phyloP scores from a whole-genome alignment of 2,888 invertebrate genomes.

The Harpagoxenus sublaevis region DNA sequence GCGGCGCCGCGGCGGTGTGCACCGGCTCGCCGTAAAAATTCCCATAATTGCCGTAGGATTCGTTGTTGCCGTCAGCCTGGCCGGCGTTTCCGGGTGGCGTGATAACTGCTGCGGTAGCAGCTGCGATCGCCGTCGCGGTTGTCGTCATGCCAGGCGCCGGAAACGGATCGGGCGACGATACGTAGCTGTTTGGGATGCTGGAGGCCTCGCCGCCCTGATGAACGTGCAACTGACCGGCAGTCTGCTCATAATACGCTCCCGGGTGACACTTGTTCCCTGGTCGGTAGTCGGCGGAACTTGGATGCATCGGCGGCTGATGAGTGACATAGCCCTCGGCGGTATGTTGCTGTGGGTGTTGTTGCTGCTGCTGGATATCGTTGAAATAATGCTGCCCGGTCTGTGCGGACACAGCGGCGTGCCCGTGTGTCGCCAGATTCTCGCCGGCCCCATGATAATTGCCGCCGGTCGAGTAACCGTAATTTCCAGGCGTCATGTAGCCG shows the following conservation, averaged over 20 bases:
- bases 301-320: conserved; percentile 84
- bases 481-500: conserved; percentile 79
- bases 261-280: conserved; percentile 81
- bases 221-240: conserved; percentile 81
- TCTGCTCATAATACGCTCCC: conserved; percentile 82
- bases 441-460: conserved; percentile 77
- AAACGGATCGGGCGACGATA: conserved; percentile 86
- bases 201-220: conserved; percentile 87
- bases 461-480: conserved; percentile 81
- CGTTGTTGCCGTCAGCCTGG: conserved; percentile 88
- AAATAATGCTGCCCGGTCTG: conserved; percentile 86
- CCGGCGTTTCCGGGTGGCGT: conserved; percentile 88
- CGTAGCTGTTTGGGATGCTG: conserved; percentile 86
- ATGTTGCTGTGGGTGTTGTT: conserved; percentile 84
- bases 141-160: conserved; percentile 86
- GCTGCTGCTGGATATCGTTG: conserved; percentile 87
- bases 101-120: conserved; percentile 88
- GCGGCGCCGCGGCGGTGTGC: conserved; percentile 86
- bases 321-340: conserved; percentile 79
- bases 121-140: conserved; percentile 86
- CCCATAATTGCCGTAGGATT: conserved; percentile 91
- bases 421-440: conserved; percentile 84
- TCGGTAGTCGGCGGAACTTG: conserved; percentile 78
- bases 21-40: conserved; percentile 89
- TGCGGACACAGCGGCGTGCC: conserved; percentile 85